phyloP scores from a whole-genome alignment of 2,888 invertebrate genomes.

The Limnephilus marmoratus region DNA sequence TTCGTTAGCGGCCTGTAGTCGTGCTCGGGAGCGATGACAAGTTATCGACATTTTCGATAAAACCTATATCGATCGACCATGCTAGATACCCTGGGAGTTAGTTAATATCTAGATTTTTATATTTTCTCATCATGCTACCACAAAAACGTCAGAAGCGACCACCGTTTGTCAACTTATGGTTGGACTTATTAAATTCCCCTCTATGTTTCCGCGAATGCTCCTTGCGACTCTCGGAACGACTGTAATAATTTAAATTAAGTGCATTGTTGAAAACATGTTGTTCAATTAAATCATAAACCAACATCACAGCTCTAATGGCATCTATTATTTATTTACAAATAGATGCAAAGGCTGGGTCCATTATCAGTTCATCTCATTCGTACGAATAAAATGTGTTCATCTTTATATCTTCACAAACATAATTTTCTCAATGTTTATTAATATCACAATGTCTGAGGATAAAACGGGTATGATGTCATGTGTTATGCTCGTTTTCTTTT shows the following conservation, averaged over 20 bases:
- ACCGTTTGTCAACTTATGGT: background rate
- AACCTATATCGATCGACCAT: too few species aligned
- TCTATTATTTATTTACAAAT: constrained; percentile 30
- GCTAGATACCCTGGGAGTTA: too few species aligned
- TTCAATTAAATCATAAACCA: constrained; percentile 36
- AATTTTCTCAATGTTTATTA: constrained; percentile 41
- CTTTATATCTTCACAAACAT: constrained; percentile 4
- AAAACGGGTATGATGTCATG: constrained; percentile 40
- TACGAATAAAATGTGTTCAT: constrained; percentile 28
- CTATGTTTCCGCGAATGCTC: background rate
- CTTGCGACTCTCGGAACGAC: constrained; percentile 4
- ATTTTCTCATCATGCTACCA: background rate
- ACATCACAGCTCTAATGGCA: constrained; percentile 11
- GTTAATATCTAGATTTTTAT: too few species aligned
- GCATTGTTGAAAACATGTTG: constrained; percentile 41
- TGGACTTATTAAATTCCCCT: background rate
- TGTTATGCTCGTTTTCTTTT: constrained; percentile 9
- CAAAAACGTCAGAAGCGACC: background rate
- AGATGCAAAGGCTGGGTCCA: background rate
- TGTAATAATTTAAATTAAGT: background rate
- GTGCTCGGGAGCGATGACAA: too few species aligned
- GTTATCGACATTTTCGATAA: too few species aligned
- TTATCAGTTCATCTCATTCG: constrained; percentile 36
- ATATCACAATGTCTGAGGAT: constrained; percentile 30
- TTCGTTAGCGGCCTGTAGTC: too few species aligned